Conservation (phyloP, 1,140 invertebrate species). For the Diabrotica undecimpunctata region DNA sequence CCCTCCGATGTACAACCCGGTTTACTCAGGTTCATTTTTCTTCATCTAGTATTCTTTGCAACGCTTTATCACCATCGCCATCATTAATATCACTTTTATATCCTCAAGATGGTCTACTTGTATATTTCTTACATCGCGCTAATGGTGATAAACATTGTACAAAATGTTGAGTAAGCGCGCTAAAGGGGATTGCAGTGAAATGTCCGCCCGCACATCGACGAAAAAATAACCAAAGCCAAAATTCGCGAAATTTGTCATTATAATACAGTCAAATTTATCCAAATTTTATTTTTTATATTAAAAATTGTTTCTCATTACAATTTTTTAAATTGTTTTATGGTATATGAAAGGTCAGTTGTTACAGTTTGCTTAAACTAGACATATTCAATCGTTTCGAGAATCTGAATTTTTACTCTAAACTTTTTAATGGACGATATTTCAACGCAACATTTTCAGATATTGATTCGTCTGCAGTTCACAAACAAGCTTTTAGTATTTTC, state of each 20-base stretch:
- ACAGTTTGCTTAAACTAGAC: no score
- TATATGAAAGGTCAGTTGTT: no score
- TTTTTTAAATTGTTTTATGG: no score
- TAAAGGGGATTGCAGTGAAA: constrained; percentile 9
- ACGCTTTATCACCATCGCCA: constrained; percentile 43
- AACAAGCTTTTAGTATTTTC: no score
- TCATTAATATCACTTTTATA: constrained; percentile 50
- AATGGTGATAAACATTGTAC: constrained; percentile 49
- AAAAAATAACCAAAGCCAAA: neutral
- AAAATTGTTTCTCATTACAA: no score
- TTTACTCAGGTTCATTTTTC: constrained; percentile 41
- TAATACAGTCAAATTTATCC: neutral
- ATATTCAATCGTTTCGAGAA: no score
- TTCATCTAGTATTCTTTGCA: constrained; percentile 42
- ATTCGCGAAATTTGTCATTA: constrained; percentile 5
- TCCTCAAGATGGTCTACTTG: constrained; percentile 45
- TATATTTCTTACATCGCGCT: constrained; percentile 44
- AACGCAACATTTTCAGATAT: no score
- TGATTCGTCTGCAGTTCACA: no score
- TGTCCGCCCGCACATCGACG: neutral
- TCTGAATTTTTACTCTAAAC: no score
- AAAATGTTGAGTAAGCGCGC: constrained; percentile 26
- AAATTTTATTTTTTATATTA: no score
- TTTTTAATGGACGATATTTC: no score
- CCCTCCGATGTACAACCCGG: constrained; percentile 34